Base-by-base conservation (phyloP, 2,113 vertebrate species). In the Scatophagus argus region DNA sequence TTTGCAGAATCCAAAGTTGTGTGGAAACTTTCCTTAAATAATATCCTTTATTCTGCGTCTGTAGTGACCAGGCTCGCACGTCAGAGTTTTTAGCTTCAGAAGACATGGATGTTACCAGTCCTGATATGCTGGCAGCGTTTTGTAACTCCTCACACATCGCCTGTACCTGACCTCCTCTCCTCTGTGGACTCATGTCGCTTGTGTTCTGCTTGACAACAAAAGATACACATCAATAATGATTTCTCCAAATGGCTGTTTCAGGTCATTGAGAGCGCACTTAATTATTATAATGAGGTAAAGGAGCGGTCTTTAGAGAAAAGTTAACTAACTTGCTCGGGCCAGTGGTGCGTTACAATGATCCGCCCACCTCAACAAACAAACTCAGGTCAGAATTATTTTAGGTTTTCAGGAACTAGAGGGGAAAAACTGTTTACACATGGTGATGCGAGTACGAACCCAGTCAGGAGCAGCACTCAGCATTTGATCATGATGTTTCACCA, bases 211-310 rank as follows among this genome's bases (percentile, higher is more conserved):
- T 36, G 62, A 75, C 19, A 78, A 83, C 66, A 74, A 81, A 82
- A 85, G 59, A 87, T 79, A 55, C 59, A 80, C 89, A 87, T 91
- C 69, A 70, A 72, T 65, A 77, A 84, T 39, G 44, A 85, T 87
- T 90, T 89, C 69, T 81, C 62, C 85, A 88, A 90, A 87, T 27
- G 77, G 62, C 68, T 66, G 71, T 86, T 88, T 73, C 85, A 84
- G 85, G 85, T 91, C 87, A 81, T 52, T 86, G 87, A 52, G 39
- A 66, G 69, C 88, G 71, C 74, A 17, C 74, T 87, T 88, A 61
- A 86, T 88, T 86, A 78, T 66, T 75, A 84, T 87, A 91, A 90
- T 87, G 88, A 90, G 79, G 60, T 82, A 80, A 87, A 87, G 70
- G 68, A 87, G 88, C 36, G 63, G 75, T 83, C 79, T 80, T 86